Evolutionary conservation across 2,797 vertebrate genomes (phyloP).

Genomic region (Spea hammondii): DNA sequence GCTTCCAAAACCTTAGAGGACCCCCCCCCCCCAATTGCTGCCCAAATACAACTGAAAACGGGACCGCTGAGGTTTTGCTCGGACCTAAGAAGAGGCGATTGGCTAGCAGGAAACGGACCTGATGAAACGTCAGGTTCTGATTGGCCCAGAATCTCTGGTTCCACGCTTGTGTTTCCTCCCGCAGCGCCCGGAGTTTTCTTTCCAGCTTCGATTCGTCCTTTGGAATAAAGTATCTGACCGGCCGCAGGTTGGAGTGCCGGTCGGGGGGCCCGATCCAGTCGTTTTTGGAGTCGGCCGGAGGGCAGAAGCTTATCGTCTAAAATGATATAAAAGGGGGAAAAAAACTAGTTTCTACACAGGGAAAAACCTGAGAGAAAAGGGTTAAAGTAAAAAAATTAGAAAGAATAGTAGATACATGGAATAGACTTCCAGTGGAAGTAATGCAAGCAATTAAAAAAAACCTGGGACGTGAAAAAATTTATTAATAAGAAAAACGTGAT

Average conservation of each 20-base stretch:
- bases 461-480: too few species aligned
- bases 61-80: too few species aligned
- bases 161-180: conserved; percentile 88
- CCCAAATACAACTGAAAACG: too few species aligned
- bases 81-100: too few species aligned
- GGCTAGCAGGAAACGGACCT: conserved; percentile 61
- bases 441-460: too few species aligned
- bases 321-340: neutral
- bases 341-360: too few species aligned
- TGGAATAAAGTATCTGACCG: conserved; percentile 75
- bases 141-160: conserved; percentile 86
- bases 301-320: conserved; percentile 71
- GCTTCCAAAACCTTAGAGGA: neutral
- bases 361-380: too few species aligned
- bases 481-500: too few species aligned
- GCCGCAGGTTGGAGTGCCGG: conserved; percentile 82
- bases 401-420: too few species aligned
- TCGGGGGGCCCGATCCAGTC: conserved; percentile 95
- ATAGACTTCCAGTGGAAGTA: too few species aligned
- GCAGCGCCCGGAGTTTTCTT: conserved; percentile 74
- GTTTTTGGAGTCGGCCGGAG: conserved; percentile 68
- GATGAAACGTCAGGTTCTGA: conserved; percentile 79
- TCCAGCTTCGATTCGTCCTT: conserved; percentile 77
- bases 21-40: too few species aligned
- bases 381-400: too few species aligned